Percentiles rank a stretch among this genome's conserved stretches.
Evolutionary conservation across 1,140 invertebrate genomes (phyloP).

Genomic region (Heliconius eleuchia): DNA sequence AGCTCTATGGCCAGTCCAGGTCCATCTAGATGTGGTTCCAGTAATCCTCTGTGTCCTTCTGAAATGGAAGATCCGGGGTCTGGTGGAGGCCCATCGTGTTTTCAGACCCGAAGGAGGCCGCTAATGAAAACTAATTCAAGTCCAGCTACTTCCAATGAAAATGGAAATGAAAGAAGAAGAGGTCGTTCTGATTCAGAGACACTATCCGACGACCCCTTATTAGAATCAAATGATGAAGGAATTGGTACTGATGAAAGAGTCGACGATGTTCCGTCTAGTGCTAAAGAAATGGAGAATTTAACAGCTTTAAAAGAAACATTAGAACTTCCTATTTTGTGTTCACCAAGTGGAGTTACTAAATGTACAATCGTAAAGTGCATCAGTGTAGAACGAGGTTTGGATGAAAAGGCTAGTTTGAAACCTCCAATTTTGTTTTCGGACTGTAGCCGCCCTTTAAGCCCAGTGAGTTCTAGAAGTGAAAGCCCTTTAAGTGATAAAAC

Average conservation of each 20-base stretch:
- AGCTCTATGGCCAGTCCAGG: constrained; percentile 91
- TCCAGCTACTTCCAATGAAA: constrained; percentile 68
- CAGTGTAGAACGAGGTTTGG: constrained; percentile 78
- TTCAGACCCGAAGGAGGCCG: constrained; percentile 79
- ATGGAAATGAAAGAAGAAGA: constrained; percentile 74
- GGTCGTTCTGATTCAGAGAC: constrained; percentile 86
- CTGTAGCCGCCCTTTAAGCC: constrained; percentile 83
- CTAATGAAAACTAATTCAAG: constrained; percentile 81
- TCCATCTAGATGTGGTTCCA: constrained; percentile 88
- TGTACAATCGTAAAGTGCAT: constrained; percentile 76
- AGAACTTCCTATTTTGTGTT: constrained; percentile 68
- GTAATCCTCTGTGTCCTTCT: constrained; percentile 87
- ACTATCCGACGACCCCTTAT: constrained; percentile 84
- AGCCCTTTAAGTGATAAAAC: constrained; percentile 88
- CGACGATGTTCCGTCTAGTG: constrained; percentile 84
- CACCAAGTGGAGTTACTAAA: constrained; percentile 72
- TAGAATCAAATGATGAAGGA: constrained; percentile 88
- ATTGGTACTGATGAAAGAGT: constrained; percentile 87
- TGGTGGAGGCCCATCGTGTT: constrained; percentile 77
- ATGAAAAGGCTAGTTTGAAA: constrained; percentile 81
- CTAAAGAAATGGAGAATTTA: constrained; percentile 85
- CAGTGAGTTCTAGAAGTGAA: constrained; percentile 89
- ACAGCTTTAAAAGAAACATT: constrained; percentile 74
- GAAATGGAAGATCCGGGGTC: constrained; percentile 86
- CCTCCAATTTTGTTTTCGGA: constrained; percentile 85